Base-by-base conservation (phyloP, 2,113 vertebrate genomes). In the Ictidomys tridecemlineatus region DNA sequence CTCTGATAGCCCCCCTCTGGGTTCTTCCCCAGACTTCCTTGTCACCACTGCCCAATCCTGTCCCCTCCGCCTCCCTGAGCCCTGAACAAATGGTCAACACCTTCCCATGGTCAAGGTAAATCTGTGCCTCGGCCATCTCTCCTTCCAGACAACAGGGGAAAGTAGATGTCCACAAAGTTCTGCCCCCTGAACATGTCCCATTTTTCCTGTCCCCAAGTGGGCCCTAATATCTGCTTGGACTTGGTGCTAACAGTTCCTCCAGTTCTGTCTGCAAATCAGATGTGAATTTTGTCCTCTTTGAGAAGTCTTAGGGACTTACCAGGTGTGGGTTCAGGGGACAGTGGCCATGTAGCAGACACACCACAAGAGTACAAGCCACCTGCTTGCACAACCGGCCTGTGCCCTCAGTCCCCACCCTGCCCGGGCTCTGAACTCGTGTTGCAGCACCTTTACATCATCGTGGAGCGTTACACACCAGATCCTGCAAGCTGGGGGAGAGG, bases 341-440 rank as follows among this genome's bases (percentile, higher is more conserved):
- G 9, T 61, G 26, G 22, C 39, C 4, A 1, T 18, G 48, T 5
- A 13, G 48, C 3, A 14, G 30, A 12, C 34, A 12, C 34, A 24
- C 24, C 6, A 0, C 8, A 28, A 32, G 63, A 13, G 16, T 18
- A 13, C 9, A 28, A 78, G 51, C 4, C 10, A 11, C 53, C 11
- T 9, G n/a, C 37, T n/a, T 20, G 6, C 2, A 34, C 2, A 3
- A 2, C 72, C 24, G 45, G 2, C 48, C 51, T 53, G 51, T 53
- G 51, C 51, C 39, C 30, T 20, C 56, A 22, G 18, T 58, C 20
- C 20, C 20, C 56, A 58, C 56, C 1, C 56, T 0, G 4, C 42
- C 20, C 79, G 1, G 0, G 11, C 37, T 18, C 53, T 14, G 12
- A 34, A 2, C 13, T 30, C 24, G 4, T 0, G 1, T 14, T 24